phyloP scores from a whole-genome alignment of 1,140 invertebrate species.

The Dufourea novaeangliae region DNA sequence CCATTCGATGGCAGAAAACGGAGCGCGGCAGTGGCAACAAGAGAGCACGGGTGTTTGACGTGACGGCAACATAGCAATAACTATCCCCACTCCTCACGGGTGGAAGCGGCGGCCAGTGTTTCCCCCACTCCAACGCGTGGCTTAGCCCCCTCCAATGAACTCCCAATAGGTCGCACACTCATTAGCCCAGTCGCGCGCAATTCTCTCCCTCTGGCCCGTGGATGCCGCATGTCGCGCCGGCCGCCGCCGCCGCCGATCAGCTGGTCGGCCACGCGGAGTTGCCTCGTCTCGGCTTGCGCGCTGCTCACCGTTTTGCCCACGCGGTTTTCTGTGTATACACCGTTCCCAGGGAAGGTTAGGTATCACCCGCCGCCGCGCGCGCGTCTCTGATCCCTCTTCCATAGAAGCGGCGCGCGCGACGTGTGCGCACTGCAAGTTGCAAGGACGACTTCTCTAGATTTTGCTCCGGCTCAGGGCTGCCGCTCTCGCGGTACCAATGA shows the following conservation, averaged over 20 bases:
- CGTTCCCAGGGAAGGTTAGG: slow-evolving; percentile 60
- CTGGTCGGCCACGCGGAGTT: slow-evolving; percentile 74
- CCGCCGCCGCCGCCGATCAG: slow-evolving; percentile 74
- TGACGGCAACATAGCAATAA: slow-evolving; percentile 70
- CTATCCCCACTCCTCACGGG: slow-evolving; percentile 36
- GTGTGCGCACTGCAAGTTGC: slow-evolving; percentile 61
- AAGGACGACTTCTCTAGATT: slow-evolving; percentile 58
- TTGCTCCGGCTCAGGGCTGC: slow-evolving; percentile 26
- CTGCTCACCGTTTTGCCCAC: slow-evolving; percentile 65
- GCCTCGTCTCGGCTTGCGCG: slow-evolving; percentile 61
- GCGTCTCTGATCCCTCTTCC: too few relatives aligned
- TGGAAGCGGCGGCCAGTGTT: slow-evolving; percentile 35
- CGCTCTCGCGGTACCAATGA: not conserved
- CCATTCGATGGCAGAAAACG: slow-evolving; percentile 82
- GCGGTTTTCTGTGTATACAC: slow-evolving; percentile 77
- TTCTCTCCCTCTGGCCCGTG: slow-evolving; percentile 64
- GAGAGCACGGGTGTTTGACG: slow-evolving; percentile 67
- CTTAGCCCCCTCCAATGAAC: slow-evolving; percentile 50
- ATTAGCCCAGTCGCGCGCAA: slow-evolving; percentile 78
- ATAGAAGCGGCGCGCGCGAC: slow-evolving; percentile 43
- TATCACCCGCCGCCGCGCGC: slow-evolving; percentile 62
- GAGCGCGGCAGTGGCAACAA: slow-evolving; percentile 54
- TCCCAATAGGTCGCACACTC: slow-evolving; percentile 80
- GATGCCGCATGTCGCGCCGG: slow-evolving; percentile 66
- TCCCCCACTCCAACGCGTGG: slow-evolving; percentile 32